phyloP scores from a whole-genome alignment of 92 coral and sea anemone species.

The Epizoanthus fatuus region DNA sequence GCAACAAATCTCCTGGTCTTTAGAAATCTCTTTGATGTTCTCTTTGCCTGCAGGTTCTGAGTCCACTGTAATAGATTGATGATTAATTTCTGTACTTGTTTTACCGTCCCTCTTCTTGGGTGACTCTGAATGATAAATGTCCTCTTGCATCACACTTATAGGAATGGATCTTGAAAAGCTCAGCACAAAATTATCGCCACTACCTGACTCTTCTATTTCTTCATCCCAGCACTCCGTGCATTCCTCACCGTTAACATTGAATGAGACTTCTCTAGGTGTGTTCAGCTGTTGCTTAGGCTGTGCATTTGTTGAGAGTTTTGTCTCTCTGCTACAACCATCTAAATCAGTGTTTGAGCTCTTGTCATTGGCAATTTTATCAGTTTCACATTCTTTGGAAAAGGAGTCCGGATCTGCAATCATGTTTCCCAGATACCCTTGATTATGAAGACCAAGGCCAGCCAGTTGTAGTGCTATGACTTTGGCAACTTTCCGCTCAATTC shows the following conservation, averaged over 20 bases:
- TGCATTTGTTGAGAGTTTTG: conserved; percentile 1
- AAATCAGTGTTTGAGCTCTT: neutral
- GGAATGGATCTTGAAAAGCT: conserved; percentile 33
- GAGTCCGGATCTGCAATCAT: neutral
- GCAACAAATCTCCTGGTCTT: too few relatives aligned
- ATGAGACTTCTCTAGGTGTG: conserved; percentile 11
- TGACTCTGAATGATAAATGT: conserved; percentile 39
- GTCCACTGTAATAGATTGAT: neutral
- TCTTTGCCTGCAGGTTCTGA: neutral
- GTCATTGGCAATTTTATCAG: neutral
- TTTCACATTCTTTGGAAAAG: conserved; percentile 37
- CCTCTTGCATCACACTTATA: conserved; percentile 53
- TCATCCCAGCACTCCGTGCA: conserved; percentile 55
- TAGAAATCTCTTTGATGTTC: neutral
- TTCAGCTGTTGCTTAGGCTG: neutral
- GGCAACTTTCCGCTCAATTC: conserved; percentile 91
- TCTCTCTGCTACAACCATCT: neutral
- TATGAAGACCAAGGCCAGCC: conserved; percentile 85
- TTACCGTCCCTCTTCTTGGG: neutral
- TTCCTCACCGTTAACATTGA: conserved; percentile 33
- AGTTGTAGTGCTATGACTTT: conserved; percentile 88
- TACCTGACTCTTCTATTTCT: conserved; percentile 34
- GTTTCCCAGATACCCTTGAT: conserved; percentile 66
- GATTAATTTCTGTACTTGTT: neutral
- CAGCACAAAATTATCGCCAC: conserved; percentile 32